phyloP scores from a whole-genome alignment of 2,888 invertebrate genomes.

The Brachypterus glaber region DNA sequence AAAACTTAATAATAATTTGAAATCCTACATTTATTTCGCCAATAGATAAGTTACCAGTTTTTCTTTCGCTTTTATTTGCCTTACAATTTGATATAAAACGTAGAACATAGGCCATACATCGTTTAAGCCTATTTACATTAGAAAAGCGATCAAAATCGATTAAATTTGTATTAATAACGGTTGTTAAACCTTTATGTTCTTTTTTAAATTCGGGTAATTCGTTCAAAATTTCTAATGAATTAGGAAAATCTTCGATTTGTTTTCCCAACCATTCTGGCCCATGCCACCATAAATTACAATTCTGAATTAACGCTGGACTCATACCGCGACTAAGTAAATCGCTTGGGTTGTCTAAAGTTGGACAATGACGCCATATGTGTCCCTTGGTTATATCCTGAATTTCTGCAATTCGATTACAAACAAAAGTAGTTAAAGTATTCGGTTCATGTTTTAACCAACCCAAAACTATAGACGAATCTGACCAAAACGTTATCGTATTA shows the following conservation, averaged over 20 bases:
- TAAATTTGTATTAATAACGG: too few species aligned
- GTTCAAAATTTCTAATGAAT: too few species aligned
- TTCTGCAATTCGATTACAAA: neutral
- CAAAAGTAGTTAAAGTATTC: neutral
- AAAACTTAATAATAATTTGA: constrained; percentile 4
- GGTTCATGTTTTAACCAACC: neutral
- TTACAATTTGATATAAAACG: constrained; percentile 4
- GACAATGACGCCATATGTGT: neutral
- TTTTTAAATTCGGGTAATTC: too few species aligned
- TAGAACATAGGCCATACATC: constrained; percentile 6
- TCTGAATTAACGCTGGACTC: neutral
- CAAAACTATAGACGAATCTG: neutral
- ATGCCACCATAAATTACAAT: constrained; percentile 1
- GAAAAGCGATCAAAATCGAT: too few species aligned
- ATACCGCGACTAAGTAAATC: constrained; percentile 1
- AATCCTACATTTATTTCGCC: constrained; percentile 7
- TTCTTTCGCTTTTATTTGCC: constrained; percentile 4
- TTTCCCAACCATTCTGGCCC: neutral
- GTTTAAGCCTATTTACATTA: too few species aligned
- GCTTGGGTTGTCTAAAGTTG: neutral
- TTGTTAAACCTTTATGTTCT: too few species aligned
- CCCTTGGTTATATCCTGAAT: neutral
- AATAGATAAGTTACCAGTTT: neutral
- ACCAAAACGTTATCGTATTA: too few species aligned
- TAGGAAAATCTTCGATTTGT: neutral